Conservation (phyloP, 1,140 invertebrate genomes). For the Drosophila persimilis region DNA sequence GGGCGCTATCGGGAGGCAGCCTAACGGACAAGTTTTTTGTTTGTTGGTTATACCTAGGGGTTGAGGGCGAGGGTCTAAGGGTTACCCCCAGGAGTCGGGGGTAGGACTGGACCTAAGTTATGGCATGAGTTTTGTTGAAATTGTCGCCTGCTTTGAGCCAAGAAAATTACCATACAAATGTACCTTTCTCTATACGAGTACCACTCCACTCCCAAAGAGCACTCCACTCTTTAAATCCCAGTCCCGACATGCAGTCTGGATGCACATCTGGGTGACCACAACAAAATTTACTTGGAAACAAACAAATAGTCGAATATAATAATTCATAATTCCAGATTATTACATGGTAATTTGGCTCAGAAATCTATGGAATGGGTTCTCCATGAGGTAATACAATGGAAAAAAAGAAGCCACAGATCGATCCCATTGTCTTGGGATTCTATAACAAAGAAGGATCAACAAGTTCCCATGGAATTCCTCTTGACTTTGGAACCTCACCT, state of each 20-base stretch:
- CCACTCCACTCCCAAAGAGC: too few relatives aligned
- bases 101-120: slow-evolving; percentile 43
- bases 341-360: slow-evolving; percentile 67
- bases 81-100: not conserved
- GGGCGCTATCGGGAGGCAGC: slow-evolving; percentile 38
- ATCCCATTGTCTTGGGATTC: slow-evolving; percentile 29
- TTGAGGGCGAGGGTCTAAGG: slow-evolving; percentile 2
- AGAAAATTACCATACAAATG: too few relatives aligned
- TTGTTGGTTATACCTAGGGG: slow-evolving; percentile 15
- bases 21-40: slow-evolving; percentile 38
- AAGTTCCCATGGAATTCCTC: slow-evolving; percentile 60
- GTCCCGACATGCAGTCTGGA: slow-evolving; percentile 56
- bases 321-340: slow-evolving; percentile 64
- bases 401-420: slow-evolving; percentile 13
- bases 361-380: slow-evolving; percentile 1
- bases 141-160: slow-evolving; percentile 24
- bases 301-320: slow-evolving; percentile 47
- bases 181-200: not conserved
- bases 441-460: slow-evolving; percentile 25
- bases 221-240: not conserved
- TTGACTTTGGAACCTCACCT: slow-evolving; percentile 10
- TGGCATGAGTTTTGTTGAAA: slow-evolving; percentile 39
- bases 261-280: slow-evolving; percentile 51
- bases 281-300: slow-evolving; percentile 57
- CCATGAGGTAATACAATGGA: slow-evolving; percentile 26